phyloP scores from a whole-genome alignment of 2,888 invertebrate species.

The Ichneumoninae sp. region DNA sequence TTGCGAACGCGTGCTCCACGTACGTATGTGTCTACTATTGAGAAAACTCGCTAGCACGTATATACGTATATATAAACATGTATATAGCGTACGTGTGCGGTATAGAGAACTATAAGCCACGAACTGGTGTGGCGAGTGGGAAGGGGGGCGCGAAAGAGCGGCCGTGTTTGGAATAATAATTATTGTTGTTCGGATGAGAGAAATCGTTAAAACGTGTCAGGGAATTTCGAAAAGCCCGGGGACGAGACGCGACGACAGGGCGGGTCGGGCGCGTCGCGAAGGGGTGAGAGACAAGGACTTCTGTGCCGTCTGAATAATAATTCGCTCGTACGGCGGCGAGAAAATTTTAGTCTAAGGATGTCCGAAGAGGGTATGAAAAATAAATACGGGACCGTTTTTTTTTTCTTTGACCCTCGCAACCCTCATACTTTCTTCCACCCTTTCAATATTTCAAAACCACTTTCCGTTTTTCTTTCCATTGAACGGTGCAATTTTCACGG shows the following conservation, averaged over 20 bases:
- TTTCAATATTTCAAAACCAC: conserved; percentile 60
- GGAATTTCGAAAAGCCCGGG: conserved; percentile 55
- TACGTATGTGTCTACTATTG: conserved; percentile 18
- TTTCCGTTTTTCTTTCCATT: conserved; percentile 22
- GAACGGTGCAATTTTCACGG: neutral
- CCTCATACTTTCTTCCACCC: conserved; percentile 16
- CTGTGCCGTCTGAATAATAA: conserved; percentile 64
- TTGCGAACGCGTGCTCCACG: conserved; percentile 26
- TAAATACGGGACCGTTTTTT: conserved; percentile 33
- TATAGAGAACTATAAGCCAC: conserved; percentile 16
- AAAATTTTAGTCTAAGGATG: conserved; percentile 47
- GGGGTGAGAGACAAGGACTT: conserved; percentile 54
- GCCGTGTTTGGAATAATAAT: conserved; percentile 79
- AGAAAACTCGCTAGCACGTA: neutral
- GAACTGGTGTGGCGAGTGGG: conserved; percentile 14
- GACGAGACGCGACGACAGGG: conserved; percentile 19
- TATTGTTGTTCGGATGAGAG: conserved; percentile 72
- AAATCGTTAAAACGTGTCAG: conserved; percentile 72
- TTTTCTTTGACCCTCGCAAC: neutral
- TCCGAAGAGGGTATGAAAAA: conserved; percentile 41
- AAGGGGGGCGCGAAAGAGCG: conserved; percentile 49
- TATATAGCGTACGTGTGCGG: conserved; percentile 7
- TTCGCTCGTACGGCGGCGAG: conserved; percentile 42
- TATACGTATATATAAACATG: neutral
- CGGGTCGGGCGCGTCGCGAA: neutral